Percentiles rank a stretch among this genome's conserved stretches.
Conservation (phyloP, 2,797 vertebrate genomes). For the Otolemur crassicaudatus region DNA sequence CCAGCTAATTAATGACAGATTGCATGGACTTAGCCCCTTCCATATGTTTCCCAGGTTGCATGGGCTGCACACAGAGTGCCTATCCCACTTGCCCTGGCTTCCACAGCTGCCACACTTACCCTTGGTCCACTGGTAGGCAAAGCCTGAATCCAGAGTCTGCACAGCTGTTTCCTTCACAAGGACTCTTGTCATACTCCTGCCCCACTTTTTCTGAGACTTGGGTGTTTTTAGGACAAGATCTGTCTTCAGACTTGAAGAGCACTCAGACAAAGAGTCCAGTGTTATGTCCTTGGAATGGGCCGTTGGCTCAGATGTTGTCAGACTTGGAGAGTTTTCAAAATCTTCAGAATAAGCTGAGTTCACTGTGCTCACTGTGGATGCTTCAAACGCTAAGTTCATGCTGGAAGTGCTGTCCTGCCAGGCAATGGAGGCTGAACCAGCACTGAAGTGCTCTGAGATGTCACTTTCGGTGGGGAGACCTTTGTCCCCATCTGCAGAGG, state of each 20-base stretch:
- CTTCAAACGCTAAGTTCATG: rapidly evolving
- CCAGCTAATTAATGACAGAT: neutral
- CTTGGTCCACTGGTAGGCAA: slow-evolving; percentile 78
- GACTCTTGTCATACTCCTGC: rapidly evolving
- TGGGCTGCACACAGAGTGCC: rapidly evolving
- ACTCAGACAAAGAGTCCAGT: rapidly evolving
- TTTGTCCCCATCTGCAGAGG: slow-evolving; percentile 86
- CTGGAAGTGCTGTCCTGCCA: neutral
- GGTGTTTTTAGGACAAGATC: rapidly evolving
- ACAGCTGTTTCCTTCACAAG: slow-evolving; percentile 87
- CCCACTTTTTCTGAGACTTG: rapidly evolving
- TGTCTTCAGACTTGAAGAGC: rapidly evolving
- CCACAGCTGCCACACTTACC: slow-evolving; percentile 83
- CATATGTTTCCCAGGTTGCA: rapidly evolving
- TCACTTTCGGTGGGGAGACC: slow-evolving; percentile 77
- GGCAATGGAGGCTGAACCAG: slow-evolving; percentile 55
- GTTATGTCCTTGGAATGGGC: neutral
- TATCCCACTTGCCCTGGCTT: rapidly evolving
- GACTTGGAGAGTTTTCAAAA: slow-evolving; percentile 76
- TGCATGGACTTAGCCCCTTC: neutral
- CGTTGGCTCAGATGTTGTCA: neutral
- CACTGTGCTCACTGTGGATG: neutral
- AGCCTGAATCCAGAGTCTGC: slow-evolving; percentile 88
- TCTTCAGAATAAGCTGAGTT: slow-evolving; percentile 84
- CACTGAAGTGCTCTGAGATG: slow-evolving; percentile 88